Conservation (phyloP, 2,797 vertebrate species). For the Merluccius polli region DNA sequence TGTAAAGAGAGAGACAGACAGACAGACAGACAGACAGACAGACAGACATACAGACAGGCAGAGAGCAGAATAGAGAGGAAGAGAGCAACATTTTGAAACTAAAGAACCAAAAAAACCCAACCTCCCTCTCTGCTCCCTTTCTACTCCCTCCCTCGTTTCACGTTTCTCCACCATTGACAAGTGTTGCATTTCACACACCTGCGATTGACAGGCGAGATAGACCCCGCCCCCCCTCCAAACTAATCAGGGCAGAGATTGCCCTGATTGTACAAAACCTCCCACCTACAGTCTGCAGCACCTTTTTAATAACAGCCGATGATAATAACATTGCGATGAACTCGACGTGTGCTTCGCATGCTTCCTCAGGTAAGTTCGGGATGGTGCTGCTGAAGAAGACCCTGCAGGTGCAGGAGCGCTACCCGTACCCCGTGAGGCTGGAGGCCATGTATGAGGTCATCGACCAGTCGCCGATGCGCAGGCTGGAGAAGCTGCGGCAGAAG, state of each 20-base stretch:
- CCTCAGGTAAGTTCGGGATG: conserved; percentile 88
- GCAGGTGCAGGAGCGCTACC: conserved; percentile 94
- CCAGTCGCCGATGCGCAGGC: conserved; percentile 85
- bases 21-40: too few relatives aligned
- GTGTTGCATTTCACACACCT: too few relatives aligned
- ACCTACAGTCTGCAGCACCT: background rate
- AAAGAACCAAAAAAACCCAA: too few relatives aligned
- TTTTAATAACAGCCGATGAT: background rate
- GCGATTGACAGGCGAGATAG: background rate
- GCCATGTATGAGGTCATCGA: conserved; percentile 96
- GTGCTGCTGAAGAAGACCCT: conserved; percentile 93
- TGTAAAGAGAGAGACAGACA: too few relatives aligned
- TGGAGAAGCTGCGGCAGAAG: conserved; percentile 93
- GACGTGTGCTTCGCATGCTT: background rate
- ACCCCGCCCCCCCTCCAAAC: too few relatives aligned
- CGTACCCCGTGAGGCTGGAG: conserved; percentile 94
- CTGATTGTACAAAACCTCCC: background rate
- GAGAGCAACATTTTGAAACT: too few relatives aligned
- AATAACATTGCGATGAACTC: background rate
- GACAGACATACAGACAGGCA: too few relatives aligned
- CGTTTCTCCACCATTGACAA: background rate
- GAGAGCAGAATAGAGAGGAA: too few relatives aligned
- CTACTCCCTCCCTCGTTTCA: too few relatives aligned
- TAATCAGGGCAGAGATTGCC: background rate
- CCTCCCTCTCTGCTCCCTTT: too few relatives aligned